A percentile compares a stretch with the other conserved stretches of the same genome.
Evolutionary conservation across 1,140 invertebrate genomes (phyloP).

Genomic region (Drosophila tropicalis): DNA sequence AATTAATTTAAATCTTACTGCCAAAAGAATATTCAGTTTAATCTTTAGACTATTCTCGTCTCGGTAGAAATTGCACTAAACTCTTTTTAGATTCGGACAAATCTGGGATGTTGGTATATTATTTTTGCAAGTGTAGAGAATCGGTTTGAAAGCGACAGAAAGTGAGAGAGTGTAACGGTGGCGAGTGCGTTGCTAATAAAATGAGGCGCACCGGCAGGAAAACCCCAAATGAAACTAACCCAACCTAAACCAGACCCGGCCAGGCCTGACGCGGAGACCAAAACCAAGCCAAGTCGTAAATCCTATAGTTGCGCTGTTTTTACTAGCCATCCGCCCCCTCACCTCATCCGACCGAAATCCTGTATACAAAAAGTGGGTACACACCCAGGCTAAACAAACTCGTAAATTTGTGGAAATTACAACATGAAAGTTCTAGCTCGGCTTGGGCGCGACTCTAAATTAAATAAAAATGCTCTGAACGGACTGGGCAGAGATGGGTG

Average conservation of each 20-base stretch:
- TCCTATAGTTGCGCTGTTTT: constrained; percentile 51
- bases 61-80: too few relatives aligned
- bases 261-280: constrained; percentile 27
- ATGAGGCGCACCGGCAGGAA: constrained; percentile 64
- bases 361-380: constrained; percentile 9
- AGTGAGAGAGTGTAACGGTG: constrained; percentile 1
- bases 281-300: constrained; percentile 65
- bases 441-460: constrained; percentile 67
- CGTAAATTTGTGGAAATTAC: constrained; percentile 78
- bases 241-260: background rate
- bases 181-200: constrained; percentile 63
- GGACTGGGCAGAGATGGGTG: constrained; percentile 11
- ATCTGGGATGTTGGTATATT: too few relatives aligned
- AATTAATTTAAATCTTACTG: too few relatives aligned
- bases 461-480: constrained; percentile 66
- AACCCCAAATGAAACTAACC: constrained; percentile 42
- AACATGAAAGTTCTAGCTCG: constrained; percentile 67
- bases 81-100: too few relatives aligned
- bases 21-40: too few relatives aligned
- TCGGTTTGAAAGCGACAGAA: background rate
- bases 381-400: constrained; percentile 60
- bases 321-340: constrained; percentile 6
- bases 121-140: constrained; percentile 14
- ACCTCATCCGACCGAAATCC: background rate
- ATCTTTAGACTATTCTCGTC: too few relatives aligned